Evolutionary conservation across 2,113 vertebrate genomes (phyloP), one percentile per base, ranked within the genome.

Genomic region (Sphaerodactylus townsendi): DNA sequence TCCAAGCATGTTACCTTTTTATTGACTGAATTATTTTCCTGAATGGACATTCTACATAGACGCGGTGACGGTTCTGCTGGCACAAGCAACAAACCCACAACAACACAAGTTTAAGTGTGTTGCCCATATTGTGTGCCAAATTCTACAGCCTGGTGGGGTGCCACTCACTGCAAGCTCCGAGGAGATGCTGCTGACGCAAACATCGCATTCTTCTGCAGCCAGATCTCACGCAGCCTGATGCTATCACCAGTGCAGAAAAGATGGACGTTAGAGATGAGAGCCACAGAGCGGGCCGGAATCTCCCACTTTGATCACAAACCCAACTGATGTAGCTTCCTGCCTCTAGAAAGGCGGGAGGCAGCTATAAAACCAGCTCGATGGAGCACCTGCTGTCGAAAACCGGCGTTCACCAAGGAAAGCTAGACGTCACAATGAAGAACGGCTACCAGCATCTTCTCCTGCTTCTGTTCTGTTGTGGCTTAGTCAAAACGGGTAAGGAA

Each of bases 351-450:
- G 13, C 13, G 21, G 30, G n/a, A n/a, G n/a, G 44, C 0, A 59
- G 7, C 28, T 91, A 93, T 94, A 93, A 93, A 90, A 85, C 3
- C 65, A 71, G 1, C 35, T 4, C 64, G n/a, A 14, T 9, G 0
- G 46, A 62, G 3, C 79, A 59, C 7, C 0, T 1, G 4, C 25
- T 30, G 35, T 37, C 9, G 0, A 1, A 0, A 1, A 35, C 19
- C 2, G 6, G 33, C 13, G 48, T 17, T 19, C 66, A 39, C 0
- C 66, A 8, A 4, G 19, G 0, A 0, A 30, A 44, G 70, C 21
- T 3, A 10, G 15, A 33, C 37, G 1, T 41, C 33, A 35, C 83
- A 85, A 94, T 93, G 93, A 1, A 28, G 76, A 33, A 5, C 1
- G 56, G 53, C n/a, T n/a, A 14, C 9, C 48, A 0, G 3, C 1